Evolutionary conservation across 2,797 vertebrate genomes (phyloP), one percentile per base, ranked within the genome.

Genomic region (Poecilia picta): DNA sequence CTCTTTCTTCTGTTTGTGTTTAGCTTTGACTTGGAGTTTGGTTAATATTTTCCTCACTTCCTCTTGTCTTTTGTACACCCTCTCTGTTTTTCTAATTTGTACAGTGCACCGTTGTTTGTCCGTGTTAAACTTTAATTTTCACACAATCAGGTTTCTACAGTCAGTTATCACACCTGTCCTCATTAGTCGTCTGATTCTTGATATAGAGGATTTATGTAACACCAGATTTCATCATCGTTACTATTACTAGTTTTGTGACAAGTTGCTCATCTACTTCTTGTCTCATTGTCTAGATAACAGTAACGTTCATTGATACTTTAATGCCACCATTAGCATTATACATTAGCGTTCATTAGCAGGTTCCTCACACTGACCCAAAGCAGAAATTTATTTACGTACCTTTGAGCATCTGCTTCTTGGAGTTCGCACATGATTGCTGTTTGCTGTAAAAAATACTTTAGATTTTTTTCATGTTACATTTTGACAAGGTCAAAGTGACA

Each of bases 401-500:
- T 8, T 23, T 10, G 16, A 25, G 8, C 33, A 25, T 1, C 1
- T 68, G 16, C 39, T 70, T 13, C 36, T 70, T 41, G 33, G 31
- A 10, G 8, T 66, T 66, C 2, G 0, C 18, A 68, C 33, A 68
- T 3, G 8, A 25, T 41, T 68, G 4, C 18, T 5, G 64, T 68
- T 41, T 41, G 3, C 64, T 23, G 18, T 23, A 39, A 39, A 68
- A 33, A 41, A 41, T 20, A 41, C 3, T 25, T 70, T 39, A 25
- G 4, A 4, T 7, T 43, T 53, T 23, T 45, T 5, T 25, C 31
- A 36, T 25, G 8, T 73, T 46, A 13, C 31, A 25, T 20, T 53
- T 57, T 28, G 39, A 28, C 53, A 16, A 45, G 53, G 53, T 75
- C 53, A 18, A 45, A 55, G 73, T 75, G 53, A 75, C 73, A 45